These are phyloP conservation scores for Gambelia wislizenii DNA, from an alignment of 2,797 vertebrate species.

Conservation along the genomic window DNA sequence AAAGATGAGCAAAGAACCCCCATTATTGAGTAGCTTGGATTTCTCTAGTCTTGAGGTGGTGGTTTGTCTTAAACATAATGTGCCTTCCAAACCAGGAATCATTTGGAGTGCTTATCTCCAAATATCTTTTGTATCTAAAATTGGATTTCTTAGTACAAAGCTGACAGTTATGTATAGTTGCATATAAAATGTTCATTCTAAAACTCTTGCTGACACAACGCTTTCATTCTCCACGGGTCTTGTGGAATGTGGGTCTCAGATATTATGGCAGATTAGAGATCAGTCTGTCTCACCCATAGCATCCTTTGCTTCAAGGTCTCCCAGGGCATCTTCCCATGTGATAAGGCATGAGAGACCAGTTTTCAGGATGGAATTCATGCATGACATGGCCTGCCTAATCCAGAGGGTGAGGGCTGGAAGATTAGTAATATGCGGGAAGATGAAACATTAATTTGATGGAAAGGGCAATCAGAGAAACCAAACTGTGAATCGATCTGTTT, in stretches of 20 bases:
- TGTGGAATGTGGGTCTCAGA: neutral
- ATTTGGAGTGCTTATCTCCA: constrained; percentile 57
- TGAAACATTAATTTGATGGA: constrained; percentile 60
- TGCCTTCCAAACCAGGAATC: constrained; percentile 59
- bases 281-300: constrained; percentile 18
- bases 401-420: constrained; percentile 41
- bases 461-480: constrained; percentile 66
- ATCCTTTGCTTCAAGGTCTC: constrained; percentile 40
- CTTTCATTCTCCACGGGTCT: constrained; percentile 28
- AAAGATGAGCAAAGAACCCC: constrained; percentile 52
- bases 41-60: constrained; percentile 49
- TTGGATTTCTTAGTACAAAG: constrained; percentile 47
- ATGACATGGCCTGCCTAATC: constrained; percentile 19
- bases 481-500: constrained; percentile 62
- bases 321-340: constrained; percentile 18
- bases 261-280: constrained; percentile 25
- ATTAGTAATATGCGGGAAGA: constrained; percentile 49
- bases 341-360: constrained; percentile 1
- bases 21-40: constrained; percentile 24
- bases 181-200: constrained; percentile 12
- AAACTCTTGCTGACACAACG: constrained; percentile 32
- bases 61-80: constrained; percentile 63
- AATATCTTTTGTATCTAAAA: constrained; percentile 29
- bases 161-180: neutral
- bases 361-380: constrained; percentile 7